Conservation (phyloP, 1,140 invertebrate species). For the Euura saliciscinereae region DNA sequence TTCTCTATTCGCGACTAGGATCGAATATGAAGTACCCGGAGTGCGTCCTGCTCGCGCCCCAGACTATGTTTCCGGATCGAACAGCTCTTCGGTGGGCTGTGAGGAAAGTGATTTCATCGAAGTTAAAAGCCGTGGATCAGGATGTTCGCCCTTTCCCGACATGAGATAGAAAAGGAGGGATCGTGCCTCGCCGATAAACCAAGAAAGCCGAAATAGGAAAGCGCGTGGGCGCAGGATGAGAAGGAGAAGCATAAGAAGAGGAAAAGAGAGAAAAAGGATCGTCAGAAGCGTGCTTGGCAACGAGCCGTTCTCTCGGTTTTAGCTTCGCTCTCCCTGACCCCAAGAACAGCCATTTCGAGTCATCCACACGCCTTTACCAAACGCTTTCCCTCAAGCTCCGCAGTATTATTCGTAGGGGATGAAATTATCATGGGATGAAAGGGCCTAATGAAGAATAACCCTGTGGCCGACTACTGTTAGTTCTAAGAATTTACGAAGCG, state of each 20-base stretch:
- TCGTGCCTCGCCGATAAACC: not conserved
- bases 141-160: slow-evolving; percentile 12
- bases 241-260: not conserved
- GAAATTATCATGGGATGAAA: too few species aligned
- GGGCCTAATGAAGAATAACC: too few species aligned
- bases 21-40: not conserved
- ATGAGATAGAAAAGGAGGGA: slow-evolving; percentile 4
- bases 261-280: not conserved
- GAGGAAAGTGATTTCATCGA: slow-evolving; percentile 59
- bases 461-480: too few species aligned
- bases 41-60: not conserved
- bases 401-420: too few species aligned
- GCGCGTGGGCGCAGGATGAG: not conserved
- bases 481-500: too few species aligned
- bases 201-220: too few species aligned
- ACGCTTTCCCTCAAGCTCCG: too few species aligned
- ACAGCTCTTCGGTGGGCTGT: not conserved
- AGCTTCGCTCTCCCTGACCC: not conserved
- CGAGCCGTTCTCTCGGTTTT: not conserved
- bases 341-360: not conserved
- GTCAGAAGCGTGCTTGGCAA: not conserved
- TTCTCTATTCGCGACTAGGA: not conserved
- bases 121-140: slow-evolving; percentile 57
- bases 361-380: too few species aligned
- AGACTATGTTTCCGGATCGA: not conserved